phyloP scores from a whole-genome alignment of 2,888 invertebrate genomes.

The Plebejus melissa region DNA sequence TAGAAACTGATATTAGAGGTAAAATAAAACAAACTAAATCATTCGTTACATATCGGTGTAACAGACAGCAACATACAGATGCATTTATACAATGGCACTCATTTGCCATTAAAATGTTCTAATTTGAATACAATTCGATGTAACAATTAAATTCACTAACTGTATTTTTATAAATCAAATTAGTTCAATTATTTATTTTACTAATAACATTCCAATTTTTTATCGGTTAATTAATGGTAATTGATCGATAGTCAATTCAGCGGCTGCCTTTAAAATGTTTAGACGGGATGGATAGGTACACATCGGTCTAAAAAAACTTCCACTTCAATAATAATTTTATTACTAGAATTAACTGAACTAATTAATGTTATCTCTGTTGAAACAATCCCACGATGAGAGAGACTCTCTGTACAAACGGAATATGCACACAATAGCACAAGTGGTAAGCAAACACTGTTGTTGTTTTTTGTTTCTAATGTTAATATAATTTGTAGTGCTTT shows the following conservation, averaged over 20 bases:
- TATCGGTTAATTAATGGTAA: no score
- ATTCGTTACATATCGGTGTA: not conserved
- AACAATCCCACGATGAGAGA: not conserved
- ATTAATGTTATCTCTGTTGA: not conserved
- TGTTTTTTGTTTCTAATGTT: not conserved
- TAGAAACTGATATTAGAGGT: not conserved
- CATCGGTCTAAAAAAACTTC: not conserved
- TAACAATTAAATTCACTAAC: constrained; percentile 1
- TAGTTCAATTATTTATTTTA: not conserved
- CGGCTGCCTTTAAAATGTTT: no score
- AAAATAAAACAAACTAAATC: not conserved
- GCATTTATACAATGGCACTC: not conserved
- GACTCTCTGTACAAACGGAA: constrained; percentile 3
- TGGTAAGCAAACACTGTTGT: constrained; percentile 19
- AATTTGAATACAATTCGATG: constrained; percentile 8
- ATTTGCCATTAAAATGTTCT: constrained; percentile 8
- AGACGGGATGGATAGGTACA: not conserved
- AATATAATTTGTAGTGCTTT: not conserved
- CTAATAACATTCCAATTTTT: not conserved
- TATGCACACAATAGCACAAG: constrained; percentile 15
- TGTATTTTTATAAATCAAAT: constrained; percentile 9
- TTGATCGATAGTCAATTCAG: no score
- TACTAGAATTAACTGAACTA: not conserved
- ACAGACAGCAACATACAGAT: not conserved
- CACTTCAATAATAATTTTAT: not conserved